Evolutionary conservation across 2,797 vertebrate species (phyloP).

Genomic region (Propithecus deckenii): DNA sequence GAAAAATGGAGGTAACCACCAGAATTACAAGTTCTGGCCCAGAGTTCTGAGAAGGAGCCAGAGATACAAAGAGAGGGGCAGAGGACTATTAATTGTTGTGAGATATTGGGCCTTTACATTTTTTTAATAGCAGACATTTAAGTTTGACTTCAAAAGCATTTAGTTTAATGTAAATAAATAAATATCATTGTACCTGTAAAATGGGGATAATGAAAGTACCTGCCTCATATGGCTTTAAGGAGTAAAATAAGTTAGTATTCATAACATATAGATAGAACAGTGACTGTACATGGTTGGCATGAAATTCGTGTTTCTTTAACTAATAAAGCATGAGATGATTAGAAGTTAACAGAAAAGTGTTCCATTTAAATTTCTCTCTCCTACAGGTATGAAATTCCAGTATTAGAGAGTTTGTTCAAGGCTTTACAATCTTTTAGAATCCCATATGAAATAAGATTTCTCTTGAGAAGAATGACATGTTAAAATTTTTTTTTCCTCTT

Average conservation of each 20-base stretch:
- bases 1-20: background rate
- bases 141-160: background rate
- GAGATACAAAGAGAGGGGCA: background rate
- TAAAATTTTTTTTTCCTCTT: background rate
- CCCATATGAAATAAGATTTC: background rate
- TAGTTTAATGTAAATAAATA: background rate
- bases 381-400: background rate
- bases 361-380: background rate
- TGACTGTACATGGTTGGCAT: background rate
- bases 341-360: background rate
- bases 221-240: background rate
- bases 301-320: background rate
- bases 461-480: background rate
- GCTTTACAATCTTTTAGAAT: background rate
- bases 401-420: background rate
- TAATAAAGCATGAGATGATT: background rate
- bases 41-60: background rate
- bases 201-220: background rate
- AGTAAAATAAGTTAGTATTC: background rate
- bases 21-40: background rate
- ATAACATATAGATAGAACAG: background rate
- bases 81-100: background rate
- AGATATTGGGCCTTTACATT: background rate
- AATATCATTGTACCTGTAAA: background rate
- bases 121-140: background rate